Evolutionary conservation across 2,797 vertebrate genomes (phyloP), one percentile per base, ranked within the genome.

Genomic region (Parotocinclus haroldoi): DNA sequence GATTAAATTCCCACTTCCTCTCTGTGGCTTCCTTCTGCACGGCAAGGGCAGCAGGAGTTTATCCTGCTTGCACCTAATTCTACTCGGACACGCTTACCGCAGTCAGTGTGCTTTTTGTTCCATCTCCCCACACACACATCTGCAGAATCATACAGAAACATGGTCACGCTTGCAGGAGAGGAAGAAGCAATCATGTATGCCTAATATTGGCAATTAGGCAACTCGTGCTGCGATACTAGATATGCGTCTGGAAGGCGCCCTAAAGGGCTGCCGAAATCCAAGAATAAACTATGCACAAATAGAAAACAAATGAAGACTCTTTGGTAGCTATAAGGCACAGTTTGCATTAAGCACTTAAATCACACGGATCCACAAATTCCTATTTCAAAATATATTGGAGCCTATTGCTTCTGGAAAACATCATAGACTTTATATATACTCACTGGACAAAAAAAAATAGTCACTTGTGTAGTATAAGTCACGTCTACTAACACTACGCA

Each of bases 1-100:
- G 81, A 83, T 80, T 85, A 81, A 86, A 83, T 84, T 85, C 71
- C 66, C 9, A 54, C 82, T 86, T 84, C 86, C 83, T 86, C 73
- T 77, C 51, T 49, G 55, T 54, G 38, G 70, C 66, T 76, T 73
- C 75, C 72, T 74, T 75, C 75, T 44, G 68, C 42, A 62, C 66
- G 17, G 64, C 48, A n/a, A 44, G 52, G 63, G 64, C 66, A 66
- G 67, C 71, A 72, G 76, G 74, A 78, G 74, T 70, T 68, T 69
- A 78, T 78, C 76, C 73, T 76, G 64, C 52, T 59, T 13, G 64
- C 72, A 62, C 72, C 60, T 75, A 64, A 54, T 71, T 73, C 69
- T 62, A 46, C 63, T 80, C 55, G 17, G 36, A 60, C 68, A 14
- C 61, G 18, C 68, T 67, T 55, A 77, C 74, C 42, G 50, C 70